Evolutionary conservation across 2,888 invertebrate species (phyloP), one percentile per base, ranked within the genome.

Genomic region (Antitype chi): DNA sequence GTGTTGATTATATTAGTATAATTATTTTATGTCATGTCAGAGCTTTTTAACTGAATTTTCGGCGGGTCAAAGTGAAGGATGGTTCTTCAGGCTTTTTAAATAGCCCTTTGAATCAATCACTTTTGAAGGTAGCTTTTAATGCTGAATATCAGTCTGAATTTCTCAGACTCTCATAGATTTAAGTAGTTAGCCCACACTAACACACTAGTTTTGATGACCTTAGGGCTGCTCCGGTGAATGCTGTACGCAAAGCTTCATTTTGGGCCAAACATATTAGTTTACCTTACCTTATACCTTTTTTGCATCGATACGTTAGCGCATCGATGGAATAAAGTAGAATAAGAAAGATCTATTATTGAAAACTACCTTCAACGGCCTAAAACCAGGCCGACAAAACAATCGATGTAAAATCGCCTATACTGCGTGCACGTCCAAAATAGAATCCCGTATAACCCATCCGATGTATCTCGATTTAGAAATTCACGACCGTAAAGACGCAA

Each of bases 391-490:
- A 59, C 28, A 28, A 28, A 28, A 17, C 28, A 59, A 17, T 7
- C 2, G 0, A 7, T 15, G 25, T 25, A 17, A 59, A 59, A 25
- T 7, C 7, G 3, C 17, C 28, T 2, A 59, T 13, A 6, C 20
- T 11, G 32, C 74, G 66, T 47, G 15, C n/a, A 0, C 74, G 71
- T 62, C 11, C 32, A 38, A 64, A 77, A 74, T 0, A 2, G 0
- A 0, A 49, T 28, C 20, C 79, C 74, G 59, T 85, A 68, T 74
- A 47, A 68, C 43, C 15, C 60, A 43, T 32, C 13, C 1, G 11
- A 28, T 20, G 62, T 55, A 70, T 80, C 81, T 82, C 57, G 17
- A 87, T 84, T 78, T 84, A 87, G 87, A 89, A 85, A 82, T 78
- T 80, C 85, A 81, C 75, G 72, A 74, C 74, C 81, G 73, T 84